Conservation (phyloP, 2,888 invertebrate species). For the Abrostola tripartita region DNA sequence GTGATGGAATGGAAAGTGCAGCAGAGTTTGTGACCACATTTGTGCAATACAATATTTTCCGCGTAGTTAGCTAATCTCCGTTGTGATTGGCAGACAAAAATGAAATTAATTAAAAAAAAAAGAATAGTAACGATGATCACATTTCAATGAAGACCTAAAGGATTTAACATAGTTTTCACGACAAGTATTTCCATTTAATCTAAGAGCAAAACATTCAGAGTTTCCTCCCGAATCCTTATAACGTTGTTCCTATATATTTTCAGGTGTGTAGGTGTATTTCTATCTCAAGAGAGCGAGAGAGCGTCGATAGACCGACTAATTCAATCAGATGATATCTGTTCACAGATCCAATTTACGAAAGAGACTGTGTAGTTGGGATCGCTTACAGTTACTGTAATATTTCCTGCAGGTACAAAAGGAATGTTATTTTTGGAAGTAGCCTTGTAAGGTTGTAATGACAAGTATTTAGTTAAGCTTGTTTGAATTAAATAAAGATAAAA, state of each 20-base stretch:
- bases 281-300: conserved; percentile 56
- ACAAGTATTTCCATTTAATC: no score
- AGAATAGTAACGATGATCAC: no score
- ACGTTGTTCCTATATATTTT: background rate
- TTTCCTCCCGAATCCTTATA: conserved; percentile 2
- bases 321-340: conserved; percentile 83
- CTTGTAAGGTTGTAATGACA: background rate
- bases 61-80: no score
- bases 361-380: conserved; percentile 70
- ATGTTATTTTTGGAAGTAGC: conserved; percentile 10
- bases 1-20: no score
- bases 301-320: conserved; percentile 79
- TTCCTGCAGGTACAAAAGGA: conserved; percentile 26
- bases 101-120: no score
- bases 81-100: no score
- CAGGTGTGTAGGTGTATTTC: conserved; percentile 10
- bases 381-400: conserved; percentile 54
- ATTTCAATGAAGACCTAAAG: no score
- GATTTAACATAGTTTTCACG: no score
- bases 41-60: no score
- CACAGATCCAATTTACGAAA: conserved; percentile 82
- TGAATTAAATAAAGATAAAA: background rate
- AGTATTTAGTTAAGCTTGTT: no score
- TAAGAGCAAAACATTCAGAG: background rate
- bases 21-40: no score